Percentiles rank a stretch among this genome's conserved stretches.
Evolutionary conservation across 2,888 invertebrate species (phyloP).

Genomic region (Agonopterix heracliana): DNA sequence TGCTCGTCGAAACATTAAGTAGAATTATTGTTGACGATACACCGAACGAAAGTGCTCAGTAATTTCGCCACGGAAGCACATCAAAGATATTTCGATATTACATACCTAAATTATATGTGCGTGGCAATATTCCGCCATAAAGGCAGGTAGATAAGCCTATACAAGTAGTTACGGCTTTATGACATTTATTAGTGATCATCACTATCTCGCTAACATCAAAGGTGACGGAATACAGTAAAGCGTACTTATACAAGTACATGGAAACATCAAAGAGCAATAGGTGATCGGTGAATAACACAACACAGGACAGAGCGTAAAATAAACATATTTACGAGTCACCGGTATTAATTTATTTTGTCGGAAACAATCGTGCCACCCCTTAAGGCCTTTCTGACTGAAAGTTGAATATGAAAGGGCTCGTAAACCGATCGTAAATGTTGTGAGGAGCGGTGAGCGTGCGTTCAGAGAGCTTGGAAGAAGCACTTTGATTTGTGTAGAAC

Average conservation of each 20-base stretch:
- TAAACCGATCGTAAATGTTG: conserved; percentile 66
- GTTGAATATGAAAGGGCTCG: conserved; percentile 66
- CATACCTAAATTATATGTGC: conserved; percentile 12
- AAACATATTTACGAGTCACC: conserved; percentile 54
- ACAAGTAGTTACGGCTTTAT: conserved; percentile 28
- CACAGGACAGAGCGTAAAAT: conserved; percentile 36
- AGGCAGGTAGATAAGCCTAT: no score
- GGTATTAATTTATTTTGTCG: conserved; percentile 65
- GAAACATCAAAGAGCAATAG: conserved; percentile 62
- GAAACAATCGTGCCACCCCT: conserved; percentile 53
- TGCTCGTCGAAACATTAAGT: conserved; percentile 43
- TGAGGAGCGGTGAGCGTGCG: conserved; percentile 52
- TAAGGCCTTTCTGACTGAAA: conserved; percentile 45
- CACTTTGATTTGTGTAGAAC: conserved; percentile 72
- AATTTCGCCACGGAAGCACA: conserved; percentile 39
- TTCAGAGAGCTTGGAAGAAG: conserved; percentile 50
- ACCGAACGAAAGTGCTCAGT: conserved; percentile 34
- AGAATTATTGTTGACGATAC: conserved; percentile 52
- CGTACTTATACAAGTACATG: conserved; percentile 16
- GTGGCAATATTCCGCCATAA: conserved; percentile 3
- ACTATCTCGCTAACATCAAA: conserved; percentile 52
- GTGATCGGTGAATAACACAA: no score
- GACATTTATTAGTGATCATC: conserved; percentile 36
- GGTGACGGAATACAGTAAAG: conserved; percentile 39
- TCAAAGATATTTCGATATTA: conserved; percentile 44